phyloP scores from a whole-genome alignment of 2,888 invertebrate species.

The Muscina levida region DNA sequence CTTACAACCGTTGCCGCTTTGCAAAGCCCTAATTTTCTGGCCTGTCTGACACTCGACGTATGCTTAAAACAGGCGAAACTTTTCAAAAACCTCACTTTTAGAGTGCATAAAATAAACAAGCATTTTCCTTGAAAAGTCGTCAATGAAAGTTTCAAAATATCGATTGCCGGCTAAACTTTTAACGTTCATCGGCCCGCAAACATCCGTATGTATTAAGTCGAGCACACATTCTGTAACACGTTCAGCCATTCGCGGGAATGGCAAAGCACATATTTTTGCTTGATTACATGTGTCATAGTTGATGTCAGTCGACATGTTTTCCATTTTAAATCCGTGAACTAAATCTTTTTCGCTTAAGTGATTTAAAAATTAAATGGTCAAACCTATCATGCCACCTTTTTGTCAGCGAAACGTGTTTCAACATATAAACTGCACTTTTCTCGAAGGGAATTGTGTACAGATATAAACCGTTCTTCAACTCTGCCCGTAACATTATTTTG shows the following conservation, averaged over 20 bases:
- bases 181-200: conserved; percentile 51
- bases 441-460: too few species aligned
- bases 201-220: conserved; percentile 48
- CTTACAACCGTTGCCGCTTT: conserved; percentile 52
- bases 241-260: not conserved
- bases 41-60: conserved; percentile 53
- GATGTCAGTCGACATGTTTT: not conserved
- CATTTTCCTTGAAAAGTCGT: conserved; percentile 24
- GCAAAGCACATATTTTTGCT: not conserved
- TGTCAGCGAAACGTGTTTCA: too few species aligned
- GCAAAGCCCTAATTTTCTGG: conserved; percentile 35
- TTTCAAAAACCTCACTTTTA: conserved; percentile 46
- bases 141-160: conserved; percentile 51
- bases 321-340: conserved; percentile 39
- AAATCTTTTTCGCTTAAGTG: conserved; percentile 30
- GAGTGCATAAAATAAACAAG: conserved; percentile 46
- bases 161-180: conserved; percentile 36
- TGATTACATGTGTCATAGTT: not conserved
- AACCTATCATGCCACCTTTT: conserved; percentile 41
- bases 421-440: too few species aligned
- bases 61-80: conserved; percentile 38
- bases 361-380: conserved; percentile 52
- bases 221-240: conserved; percentile 16
- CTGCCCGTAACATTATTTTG: not conserved
- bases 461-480: not conserved